Evolutionary conservation across 2,888 invertebrate species (phyloP).

Genomic region (Gryllus longicercus): DNA sequence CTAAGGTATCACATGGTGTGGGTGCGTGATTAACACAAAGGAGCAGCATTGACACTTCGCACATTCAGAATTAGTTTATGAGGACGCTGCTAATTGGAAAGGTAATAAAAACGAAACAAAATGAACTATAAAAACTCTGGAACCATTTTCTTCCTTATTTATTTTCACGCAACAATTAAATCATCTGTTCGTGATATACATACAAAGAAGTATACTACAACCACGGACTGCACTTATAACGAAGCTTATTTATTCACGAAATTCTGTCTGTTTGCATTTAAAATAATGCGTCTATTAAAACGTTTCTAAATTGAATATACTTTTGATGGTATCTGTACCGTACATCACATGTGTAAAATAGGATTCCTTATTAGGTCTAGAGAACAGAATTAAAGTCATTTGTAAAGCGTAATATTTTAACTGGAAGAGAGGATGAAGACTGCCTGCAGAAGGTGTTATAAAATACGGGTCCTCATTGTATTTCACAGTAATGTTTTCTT

Average conservation of each 20-base stretch:
- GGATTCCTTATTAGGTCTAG: not conserved
- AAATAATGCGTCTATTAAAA: not conserved
- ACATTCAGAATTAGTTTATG: not conserved
- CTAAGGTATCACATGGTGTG: not conserved
- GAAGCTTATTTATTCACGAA: not conserved
- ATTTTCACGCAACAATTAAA: not conserved
- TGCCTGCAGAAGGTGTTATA: no score
- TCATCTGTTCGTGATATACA: slow-evolving; percentile 6
- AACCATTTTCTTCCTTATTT: not conserved
- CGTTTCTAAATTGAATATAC: not conserved
- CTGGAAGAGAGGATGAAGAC: no score
- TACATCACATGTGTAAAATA: not conserved
- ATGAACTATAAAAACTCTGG: not conserved
- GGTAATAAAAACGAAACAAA: not conserved
- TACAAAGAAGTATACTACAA: not conserved
- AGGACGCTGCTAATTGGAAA: not conserved
- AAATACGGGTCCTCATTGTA: no score
- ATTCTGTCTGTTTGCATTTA: not conserved
- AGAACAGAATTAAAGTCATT: no score
- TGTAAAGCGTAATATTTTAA: no score
- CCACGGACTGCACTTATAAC: not conserved
- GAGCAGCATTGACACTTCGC: not conserved
- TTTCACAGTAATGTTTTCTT: no score
- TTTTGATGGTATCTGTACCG: not conserved
- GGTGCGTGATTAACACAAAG: not conserved